phyloP scores from a whole-genome alignment of 1,140 invertebrate genomes.

The Grapholita molesta region DNA sequence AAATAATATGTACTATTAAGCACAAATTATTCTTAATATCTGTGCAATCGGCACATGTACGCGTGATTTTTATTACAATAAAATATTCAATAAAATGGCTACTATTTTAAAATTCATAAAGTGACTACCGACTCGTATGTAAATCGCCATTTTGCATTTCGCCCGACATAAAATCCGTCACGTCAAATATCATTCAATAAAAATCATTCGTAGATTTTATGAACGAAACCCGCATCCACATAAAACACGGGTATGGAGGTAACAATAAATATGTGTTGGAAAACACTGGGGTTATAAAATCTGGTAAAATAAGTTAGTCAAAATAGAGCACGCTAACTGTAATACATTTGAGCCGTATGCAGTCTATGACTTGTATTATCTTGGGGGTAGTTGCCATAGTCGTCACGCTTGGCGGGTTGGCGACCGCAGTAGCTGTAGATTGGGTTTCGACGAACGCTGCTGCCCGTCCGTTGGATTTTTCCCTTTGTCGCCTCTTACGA shows the following conservation, averaged over 20 bases:
- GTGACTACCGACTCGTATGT: neutral
- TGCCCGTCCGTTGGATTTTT: no score
- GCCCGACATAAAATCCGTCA: neutral
- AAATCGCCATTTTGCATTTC: neutral
- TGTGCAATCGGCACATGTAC: neutral
- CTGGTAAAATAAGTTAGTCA: neutral
- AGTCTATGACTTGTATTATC: no score
- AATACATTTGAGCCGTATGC: no score
- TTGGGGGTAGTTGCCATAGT: no score
- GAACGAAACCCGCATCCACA: neutral
- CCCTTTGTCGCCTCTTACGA: no score
- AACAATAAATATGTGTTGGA: neutral
- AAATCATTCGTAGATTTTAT: conserved; percentile 7
- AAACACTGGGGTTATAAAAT: neutral
- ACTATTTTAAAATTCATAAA: conserved; percentile 1
- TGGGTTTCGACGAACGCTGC: no score
- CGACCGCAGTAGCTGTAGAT: no score
- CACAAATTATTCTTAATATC: neutral
- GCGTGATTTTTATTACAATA: neutral
- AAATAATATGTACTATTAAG: neutral
- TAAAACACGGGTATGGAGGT: neutral
- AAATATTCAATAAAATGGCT: neutral
- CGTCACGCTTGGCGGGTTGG: no score
- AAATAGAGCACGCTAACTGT: neutral
- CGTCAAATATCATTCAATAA: conserved; percentile 10